Evolutionary conservation across 1,140 invertebrate genomes (phyloP).

Genomic region (Manduca sexta): DNA sequence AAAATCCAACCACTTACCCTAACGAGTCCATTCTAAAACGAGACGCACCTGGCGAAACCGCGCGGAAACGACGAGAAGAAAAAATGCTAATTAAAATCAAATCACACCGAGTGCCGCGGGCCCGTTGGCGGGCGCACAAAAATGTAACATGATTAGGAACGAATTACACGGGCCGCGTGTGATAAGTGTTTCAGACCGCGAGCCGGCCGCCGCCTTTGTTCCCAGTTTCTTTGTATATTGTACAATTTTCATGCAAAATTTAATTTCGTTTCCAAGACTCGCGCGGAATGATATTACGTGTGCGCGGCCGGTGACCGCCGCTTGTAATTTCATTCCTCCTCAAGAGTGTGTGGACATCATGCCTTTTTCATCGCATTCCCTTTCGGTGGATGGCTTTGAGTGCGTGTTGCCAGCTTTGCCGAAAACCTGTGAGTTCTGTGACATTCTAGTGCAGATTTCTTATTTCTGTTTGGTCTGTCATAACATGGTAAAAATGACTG

Average conservation of each 20-base stretch:
- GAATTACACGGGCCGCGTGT: conserved; percentile 54
- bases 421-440: no score
- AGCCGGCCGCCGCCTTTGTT: conserved; percentile 44
- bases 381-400: conserved; percentile 49
- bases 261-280: conserved; percentile 72
- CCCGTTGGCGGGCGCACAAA: conserved; percentile 7
- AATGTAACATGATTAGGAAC: conserved; percentile 67
- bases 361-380: conserved; percentile 70
- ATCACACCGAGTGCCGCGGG: conserved; percentile 20
- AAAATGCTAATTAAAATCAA: conserved; percentile 22
- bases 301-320: conserved; percentile 47
- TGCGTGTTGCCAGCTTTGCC: no score
- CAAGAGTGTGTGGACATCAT: conserved; percentile 67
- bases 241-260: conserved; percentile 72
- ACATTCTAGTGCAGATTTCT: no score
- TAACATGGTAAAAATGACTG: no score
- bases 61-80: neutral
- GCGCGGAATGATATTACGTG: conserved; percentile 68
- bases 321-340: conserved; percentile 65
- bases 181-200: conserved; percentile 51
- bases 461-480: no score
- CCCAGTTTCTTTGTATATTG: conserved; percentile 71
- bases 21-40: neutral
- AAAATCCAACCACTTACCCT: neutral
- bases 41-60: neutral